Conservation (phyloP, 2,113 vertebrate species). For the Podarcis raffonei region DNA sequence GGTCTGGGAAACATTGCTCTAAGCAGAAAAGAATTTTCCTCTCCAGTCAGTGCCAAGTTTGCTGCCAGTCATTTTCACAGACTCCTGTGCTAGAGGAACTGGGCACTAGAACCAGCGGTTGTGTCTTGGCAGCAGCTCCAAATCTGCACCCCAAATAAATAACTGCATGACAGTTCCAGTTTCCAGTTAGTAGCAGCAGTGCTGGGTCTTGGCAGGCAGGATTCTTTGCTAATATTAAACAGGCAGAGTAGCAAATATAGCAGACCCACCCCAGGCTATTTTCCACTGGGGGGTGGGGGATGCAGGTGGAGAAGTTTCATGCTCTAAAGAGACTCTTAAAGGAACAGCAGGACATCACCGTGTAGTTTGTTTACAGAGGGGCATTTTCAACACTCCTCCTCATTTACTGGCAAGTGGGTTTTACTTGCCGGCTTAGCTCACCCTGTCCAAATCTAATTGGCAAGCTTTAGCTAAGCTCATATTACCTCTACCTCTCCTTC, state of each 20-base stretch:
- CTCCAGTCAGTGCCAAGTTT: not conserved
- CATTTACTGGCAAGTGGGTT: not conserved
- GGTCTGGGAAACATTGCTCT: not conserved
- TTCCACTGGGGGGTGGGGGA: conserved; percentile 3
- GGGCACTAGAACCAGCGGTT: not conserved
- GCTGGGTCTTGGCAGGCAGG: conserved; percentile 13
- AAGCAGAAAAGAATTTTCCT: conserved; percentile 11
- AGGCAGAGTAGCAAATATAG: conserved; percentile 13
- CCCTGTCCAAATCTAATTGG: not conserved
- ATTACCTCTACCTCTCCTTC: not conserved
- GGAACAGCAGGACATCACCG: conserved; percentile 16
- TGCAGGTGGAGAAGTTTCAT: not conserved
- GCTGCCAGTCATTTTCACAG: not conserved
- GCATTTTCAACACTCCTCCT: not conserved
- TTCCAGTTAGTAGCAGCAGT: conserved; percentile 3
- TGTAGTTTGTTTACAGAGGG: not conserved
- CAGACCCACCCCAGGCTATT: conserved; percentile 13
- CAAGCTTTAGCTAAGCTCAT: not conserved
- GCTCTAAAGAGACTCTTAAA: conserved; percentile 46
- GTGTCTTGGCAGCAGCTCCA: conserved; percentile 16
- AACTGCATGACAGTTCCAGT: not conserved
- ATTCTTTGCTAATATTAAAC: conserved; percentile 74
- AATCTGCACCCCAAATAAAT: not conserved
- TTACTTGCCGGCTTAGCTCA: not conserved
- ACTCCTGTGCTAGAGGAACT: not conserved